Evolutionary conservation across 2,888 invertebrate genomes (phyloP).

Genomic region (Exephanes ischioxanthus): DNA sequence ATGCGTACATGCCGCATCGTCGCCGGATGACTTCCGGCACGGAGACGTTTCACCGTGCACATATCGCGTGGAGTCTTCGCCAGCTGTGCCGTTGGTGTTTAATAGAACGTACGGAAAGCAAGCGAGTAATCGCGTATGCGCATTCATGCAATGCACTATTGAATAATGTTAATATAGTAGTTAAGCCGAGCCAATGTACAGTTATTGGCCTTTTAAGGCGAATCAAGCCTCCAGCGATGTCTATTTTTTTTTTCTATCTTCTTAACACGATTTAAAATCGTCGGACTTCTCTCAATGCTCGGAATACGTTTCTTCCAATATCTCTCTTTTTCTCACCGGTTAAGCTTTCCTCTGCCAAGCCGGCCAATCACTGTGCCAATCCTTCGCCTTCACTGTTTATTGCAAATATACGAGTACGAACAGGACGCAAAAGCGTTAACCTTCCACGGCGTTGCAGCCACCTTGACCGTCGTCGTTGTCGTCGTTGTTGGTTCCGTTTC

Average conservation of each 20-base stretch:
- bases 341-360: not conserved
- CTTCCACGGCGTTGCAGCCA: conserved; percentile 43
- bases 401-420: not conserved
- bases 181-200: not conserved
- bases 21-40: conserved; percentile 56
- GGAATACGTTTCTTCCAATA: not conserved
- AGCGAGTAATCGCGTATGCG: not conserved
- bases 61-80: conserved; percentile 24
- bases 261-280: not conserved
- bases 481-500: conserved; percentile 40
- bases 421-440: conserved; percentile 10
- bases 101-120: conserved; percentile 21
- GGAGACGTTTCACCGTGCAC: conserved; percentile 27
- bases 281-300: not conserved
- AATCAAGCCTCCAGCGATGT: not conserved
- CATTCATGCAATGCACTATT: conserved; percentile 1
- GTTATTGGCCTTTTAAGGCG: not conserved
- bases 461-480: conserved; percentile 36
- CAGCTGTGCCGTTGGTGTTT: conserved; percentile 39
- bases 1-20: conserved; percentile 27
- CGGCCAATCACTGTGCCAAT: not conserved
- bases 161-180: conserved; percentile 7
- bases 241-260: not conserved
- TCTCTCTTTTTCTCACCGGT: not conserved
- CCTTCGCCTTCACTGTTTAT: not conserved